These are phyloP conservation scores for Bradypus variegatus DNA, from an alignment of 2,797 vertebrate genomes.

Conservation along the genomic window DNA sequence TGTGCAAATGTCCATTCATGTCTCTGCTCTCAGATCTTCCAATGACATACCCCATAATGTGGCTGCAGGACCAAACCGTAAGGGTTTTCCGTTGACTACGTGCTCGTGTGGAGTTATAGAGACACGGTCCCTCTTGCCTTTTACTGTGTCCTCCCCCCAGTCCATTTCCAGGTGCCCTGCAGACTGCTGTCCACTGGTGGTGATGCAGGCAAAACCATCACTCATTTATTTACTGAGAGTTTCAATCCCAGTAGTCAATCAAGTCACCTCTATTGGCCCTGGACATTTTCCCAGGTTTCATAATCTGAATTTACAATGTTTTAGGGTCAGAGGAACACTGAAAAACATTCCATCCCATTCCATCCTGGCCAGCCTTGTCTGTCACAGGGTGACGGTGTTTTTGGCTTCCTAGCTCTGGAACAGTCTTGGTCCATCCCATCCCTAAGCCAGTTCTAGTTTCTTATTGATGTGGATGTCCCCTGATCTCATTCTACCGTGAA, in stretches of 20 bases:
- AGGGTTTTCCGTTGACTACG: not conserved
- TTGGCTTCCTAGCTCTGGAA: too few relatives aligned
- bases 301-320: not conserved
- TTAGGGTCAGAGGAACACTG: not conserved
- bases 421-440: not conserved
- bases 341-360: not conserved
- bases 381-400: not conserved
- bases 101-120: not conserved
- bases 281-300: not conserved
- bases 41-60: too few relatives aligned
- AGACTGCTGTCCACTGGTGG: not conserved
- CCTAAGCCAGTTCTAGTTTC: not conserved
- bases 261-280: not conserved
- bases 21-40: too few relatives aligned
- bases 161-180: not conserved
- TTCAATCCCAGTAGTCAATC: not conserved
- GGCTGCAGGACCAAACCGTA: too few relatives aligned
- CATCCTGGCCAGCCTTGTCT: not conserved
- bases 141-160: not conserved
- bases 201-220: not conserved
- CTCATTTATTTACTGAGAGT: not conserved
- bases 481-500: not conserved
- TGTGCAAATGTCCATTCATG: too few relatives aligned
- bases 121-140: not conserved
- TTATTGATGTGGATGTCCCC: not conserved